Base-by-base conservation (phyloP, 2,797 vertebrate genomes). In the Danio albolineatus region DNA sequence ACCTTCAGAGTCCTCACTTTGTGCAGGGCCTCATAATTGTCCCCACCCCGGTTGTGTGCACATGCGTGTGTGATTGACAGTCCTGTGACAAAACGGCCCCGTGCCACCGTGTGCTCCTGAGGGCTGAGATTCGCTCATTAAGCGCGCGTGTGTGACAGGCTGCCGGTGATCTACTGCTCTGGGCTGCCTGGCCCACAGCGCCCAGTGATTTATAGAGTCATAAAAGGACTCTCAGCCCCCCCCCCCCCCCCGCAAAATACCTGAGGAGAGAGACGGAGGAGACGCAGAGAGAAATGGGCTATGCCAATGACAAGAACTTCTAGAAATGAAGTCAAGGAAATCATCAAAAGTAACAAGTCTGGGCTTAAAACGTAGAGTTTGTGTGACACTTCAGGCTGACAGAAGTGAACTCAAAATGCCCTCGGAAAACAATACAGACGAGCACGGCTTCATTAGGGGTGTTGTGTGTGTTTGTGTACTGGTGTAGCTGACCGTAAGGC, bases 61-160 rank as follows among this genome's bases (percentile, higher is more conserved):
- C 36, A 56, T 70, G 28, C 8, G 14, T n/a, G 73, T 39, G 56
- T 83, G 82, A 85, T 82, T 84, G 82, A 78, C 77, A 86, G 71
- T 72, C 51, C 60, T 64, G 69, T 80, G 77, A 65, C 82, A 82
- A 76, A 80, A 72, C 54, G 72, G 67, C 72, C 67, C 59, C 48
- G 65, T 72, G 72, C 79, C 73, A 78, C 66, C 72, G 60, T 81
- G 53, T 79, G 53, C 72, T 83, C 64, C 84, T 78, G 56, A n/a
- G 14, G 79, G 61, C 73, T 79, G 76, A 73, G 76, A 83, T 83
- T 66, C 59, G 54, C 79, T 85, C 82, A 85, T 85, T 85, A 85
- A 83, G 82, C 46, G 19, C 1, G 54, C 38, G 46, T 65, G 67
- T 79, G 84, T 85, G 84, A 83, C 82, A 85, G 79, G 56, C 72